phyloP scores from a whole-genome alignment of 1,140 invertebrate genomes.

The Brachionus rotundiformis region DNA sequence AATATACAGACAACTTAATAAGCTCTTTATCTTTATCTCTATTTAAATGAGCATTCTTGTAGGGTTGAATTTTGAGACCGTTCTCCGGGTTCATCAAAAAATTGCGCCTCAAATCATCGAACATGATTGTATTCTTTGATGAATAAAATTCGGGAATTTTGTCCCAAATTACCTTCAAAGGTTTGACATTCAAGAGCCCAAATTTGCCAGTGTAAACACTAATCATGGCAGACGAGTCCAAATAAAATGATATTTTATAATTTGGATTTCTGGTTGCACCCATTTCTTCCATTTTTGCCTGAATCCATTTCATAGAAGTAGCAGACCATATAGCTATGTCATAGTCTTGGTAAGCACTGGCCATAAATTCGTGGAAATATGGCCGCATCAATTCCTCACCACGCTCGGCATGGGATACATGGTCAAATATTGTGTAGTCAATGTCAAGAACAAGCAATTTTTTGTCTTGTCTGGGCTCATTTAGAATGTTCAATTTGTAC shows the following conservation, averaged over 20 bases:
- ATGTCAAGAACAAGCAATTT: constrained; percentile 92
- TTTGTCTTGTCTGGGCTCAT: constrained; percentile 77
- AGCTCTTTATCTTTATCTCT: constrained; percentile 81
- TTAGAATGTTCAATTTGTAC: constrained; percentile 80
- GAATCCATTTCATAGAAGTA: constrained; percentile 96
- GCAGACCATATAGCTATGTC: constrained; percentile 74
- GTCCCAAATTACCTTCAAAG: constrained; percentile 93
- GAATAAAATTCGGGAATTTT: constrained; percentile 80
- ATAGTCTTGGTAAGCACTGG: constrained; percentile 78
- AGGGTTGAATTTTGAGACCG: constrained; percentile 83
- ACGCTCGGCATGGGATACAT: constrained; percentile 83
- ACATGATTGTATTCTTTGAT: constrained; percentile 92
- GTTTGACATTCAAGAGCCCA: constrained; percentile 83
- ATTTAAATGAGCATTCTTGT: constrained; percentile 84
- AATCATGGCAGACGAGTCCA: constrained; percentile 87
- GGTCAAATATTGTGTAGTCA: constrained; percentile 92
- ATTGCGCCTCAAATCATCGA: constrained; percentile 93
- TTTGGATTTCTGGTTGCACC: constrained; percentile 76
- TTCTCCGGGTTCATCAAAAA: constrained; percentile 96
- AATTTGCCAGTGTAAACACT: constrained; percentile 83
- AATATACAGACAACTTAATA: constrained; percentile 77
- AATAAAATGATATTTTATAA: constrained; percentile 89
- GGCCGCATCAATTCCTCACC: constrained; percentile 89
- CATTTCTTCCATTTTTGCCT: constrained; percentile 91
- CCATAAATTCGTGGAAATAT: constrained; percentile 89